These are phyloP conservation scores for Leptobrachium leishanense DNA, from an alignment of 2,113 vertebrate species.

Conservation along the genomic window DNA sequence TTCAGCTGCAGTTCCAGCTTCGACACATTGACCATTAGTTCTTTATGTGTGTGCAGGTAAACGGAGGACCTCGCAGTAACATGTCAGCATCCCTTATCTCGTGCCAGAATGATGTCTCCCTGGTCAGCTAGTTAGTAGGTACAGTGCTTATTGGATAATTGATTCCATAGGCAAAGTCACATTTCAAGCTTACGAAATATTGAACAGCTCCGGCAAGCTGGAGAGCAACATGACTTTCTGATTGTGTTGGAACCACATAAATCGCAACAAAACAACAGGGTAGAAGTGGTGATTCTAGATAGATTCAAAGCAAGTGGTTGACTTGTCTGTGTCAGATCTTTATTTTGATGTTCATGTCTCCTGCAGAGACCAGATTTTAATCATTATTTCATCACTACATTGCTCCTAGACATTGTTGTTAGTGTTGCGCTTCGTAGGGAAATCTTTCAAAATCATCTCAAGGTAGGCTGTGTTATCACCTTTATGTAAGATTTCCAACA, in stretches of 20 bases:
- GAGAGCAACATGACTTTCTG: no score
- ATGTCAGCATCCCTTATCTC: neutral
- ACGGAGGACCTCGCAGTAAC: neutral
- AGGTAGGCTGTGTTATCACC: constrained; percentile 1
- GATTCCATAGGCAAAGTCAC: constrained; percentile 1
- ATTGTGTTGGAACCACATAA: neutral
- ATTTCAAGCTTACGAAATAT: neutral
- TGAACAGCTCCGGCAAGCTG: neutral
- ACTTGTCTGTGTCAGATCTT: constrained; percentile 1
- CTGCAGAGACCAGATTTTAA: neutral
- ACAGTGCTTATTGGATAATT: constrained; percentile 4
- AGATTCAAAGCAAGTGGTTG: neutral
- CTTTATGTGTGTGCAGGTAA: no score
- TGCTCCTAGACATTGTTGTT: neutral
- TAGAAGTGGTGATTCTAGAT: neutral
- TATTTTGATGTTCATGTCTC: neutral
- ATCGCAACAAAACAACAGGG: neutral
- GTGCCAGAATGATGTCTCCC: neutral
- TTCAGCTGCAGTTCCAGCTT: no score
- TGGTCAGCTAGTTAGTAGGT: neutral
- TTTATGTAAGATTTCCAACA: neutral
- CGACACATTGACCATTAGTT: no score
- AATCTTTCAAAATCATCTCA: neutral
- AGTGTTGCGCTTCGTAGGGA: neutral
- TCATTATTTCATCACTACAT: constrained; percentile 8